phyloP scores from a whole-genome alignment of 2,797 vertebrate species.

The Poecilia gillii region DNA sequence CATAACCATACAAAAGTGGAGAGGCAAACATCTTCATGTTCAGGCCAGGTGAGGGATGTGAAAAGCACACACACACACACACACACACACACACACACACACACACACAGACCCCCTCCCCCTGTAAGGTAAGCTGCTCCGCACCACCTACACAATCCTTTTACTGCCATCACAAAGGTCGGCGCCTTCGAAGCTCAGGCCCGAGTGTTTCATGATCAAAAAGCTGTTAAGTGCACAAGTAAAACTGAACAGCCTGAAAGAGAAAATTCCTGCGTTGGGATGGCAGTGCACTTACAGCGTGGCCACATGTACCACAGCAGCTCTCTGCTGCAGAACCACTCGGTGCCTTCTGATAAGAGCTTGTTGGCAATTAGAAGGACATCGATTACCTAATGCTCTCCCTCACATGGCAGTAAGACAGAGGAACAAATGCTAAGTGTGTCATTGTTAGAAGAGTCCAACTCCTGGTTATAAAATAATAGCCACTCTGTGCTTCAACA shows the following conservation, averaged over 20 bases:
- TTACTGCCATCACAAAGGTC: slow-evolving; percentile 54
- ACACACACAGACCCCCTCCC: slow-evolving; percentile 2
- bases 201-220: slow-evolving; percentile 43
- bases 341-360: background rate
- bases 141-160: slow-evolving; percentile 67
- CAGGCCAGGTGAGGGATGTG: slow-evolving; percentile 10
- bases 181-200: slow-evolving; percentile 38
- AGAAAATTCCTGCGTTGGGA: background rate
- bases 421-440: background rate
- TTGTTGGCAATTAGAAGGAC: background rate
- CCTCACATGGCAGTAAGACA: background rate
- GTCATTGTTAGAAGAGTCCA: background rate
- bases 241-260: slow-evolving; percentile 21
- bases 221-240: slow-evolving; percentile 6
- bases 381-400: background rate
- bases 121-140: slow-evolving; percentile 45
- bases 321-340: background rate
- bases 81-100: background rate
- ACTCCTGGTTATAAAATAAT: background rate
- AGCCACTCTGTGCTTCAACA: background rate
- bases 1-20: background rate
- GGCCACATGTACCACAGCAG: background rate
- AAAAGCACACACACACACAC: slow-evolving; percentile 15
- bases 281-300: background rate
- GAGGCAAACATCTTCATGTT: background rate